Base-by-base conservation (phyloP, 2,113 vertebrate species). In the Oncorhynchus keta region DNA sequence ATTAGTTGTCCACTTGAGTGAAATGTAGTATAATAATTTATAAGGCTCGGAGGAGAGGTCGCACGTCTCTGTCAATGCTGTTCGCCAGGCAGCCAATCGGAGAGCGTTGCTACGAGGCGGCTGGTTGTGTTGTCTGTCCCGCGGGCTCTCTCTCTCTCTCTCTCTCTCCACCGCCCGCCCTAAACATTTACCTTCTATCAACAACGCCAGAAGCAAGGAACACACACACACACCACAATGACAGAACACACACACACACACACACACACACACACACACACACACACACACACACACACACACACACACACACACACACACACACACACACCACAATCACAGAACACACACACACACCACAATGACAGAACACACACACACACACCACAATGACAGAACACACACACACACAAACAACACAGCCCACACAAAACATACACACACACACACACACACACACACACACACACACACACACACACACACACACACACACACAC, bases 1-100 rank as follows among this genome's bases (percentile, higher is more conserved):
- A 93, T 93, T 85, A 92, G 87, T 84, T 89, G 87, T 91, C 89
- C 88, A 90, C 86, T 90, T 85, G 84, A 85, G 85, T 89, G 86
- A 90, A 92, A 89, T n/a, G n/a, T n/a, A n/a, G n/a, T n/a, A n/a
- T n/a, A 91, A 92, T 91, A 85, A 92, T 91, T 90, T 73, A 90
- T 89, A 73, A 88, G 88, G 80, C 85, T 75, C 73, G 66, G 81
- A 82, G 82, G 80, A 88, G 83, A 83, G 83, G 84, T 85, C 84
- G 49, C 84, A 82, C 39, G 72, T 80, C 79, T 84, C 81, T 78
- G 78, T 80, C 79, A 85, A 83, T 83, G 88, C 77, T 69, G 83
- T 32, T 72, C 71, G 76, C 76, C 79, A 57, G 79, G 79, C 80
- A 89, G 76, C 80, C 80, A 89, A 89, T 87, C 84, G 81, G 70